Evolutionary conservation across 2,797 vertebrate genomes (phyloP).

Genomic region (Emydoidea blandingii): DNA sequence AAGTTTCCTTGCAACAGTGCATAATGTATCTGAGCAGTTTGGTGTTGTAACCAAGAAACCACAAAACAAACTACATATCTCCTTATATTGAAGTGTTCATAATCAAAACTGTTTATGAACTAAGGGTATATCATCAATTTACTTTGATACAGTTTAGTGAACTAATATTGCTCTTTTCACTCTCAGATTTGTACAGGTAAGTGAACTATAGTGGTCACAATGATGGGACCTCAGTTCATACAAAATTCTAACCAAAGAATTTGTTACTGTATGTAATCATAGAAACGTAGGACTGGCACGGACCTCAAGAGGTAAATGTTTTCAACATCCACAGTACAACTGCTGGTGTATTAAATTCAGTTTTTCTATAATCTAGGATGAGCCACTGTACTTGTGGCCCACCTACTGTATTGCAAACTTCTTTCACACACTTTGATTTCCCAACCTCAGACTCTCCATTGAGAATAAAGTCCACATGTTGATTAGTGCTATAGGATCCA

Average conservation of each 20-base stretch:
- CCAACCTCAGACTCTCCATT: neutral
- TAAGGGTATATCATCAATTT: neutral
- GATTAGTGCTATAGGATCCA: neutral
- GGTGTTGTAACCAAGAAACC: neutral
- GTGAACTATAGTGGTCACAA: neutral
- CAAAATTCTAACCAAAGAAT: neutral
- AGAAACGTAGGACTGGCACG: neutral
- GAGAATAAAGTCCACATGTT: neutral
- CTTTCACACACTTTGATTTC: neutral
- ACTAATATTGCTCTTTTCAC: neutral
- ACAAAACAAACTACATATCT: neutral
- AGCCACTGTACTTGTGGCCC: neutral
- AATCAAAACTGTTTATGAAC: neutral
- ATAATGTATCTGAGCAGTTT: neutral
- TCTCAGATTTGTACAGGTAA: neutral
- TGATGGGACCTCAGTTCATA: neutral
- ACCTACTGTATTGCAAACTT: neutral
- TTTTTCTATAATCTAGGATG: fast-evolving
- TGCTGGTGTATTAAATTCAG: too few species aligned
- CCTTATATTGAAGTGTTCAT: neutral
- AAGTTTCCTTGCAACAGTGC: neutral
- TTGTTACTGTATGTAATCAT: neutral
- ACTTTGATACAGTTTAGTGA: neutral
- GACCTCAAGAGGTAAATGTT: neutral
- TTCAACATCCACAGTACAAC: neutral